Base-by-base conservation (phyloP, 2,888 invertebrate species). In the Caenorhabditis panamensis region DNA sequence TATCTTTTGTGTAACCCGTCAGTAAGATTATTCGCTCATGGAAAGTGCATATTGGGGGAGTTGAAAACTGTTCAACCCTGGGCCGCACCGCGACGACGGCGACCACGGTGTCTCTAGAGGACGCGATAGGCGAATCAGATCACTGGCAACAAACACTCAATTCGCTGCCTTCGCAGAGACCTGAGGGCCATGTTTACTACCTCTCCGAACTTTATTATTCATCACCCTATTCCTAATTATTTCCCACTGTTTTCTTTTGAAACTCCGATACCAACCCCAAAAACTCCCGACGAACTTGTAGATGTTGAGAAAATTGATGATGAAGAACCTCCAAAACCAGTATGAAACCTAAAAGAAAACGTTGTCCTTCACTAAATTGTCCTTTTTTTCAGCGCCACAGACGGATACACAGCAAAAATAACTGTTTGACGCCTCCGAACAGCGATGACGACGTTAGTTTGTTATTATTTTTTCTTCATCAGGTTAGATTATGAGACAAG, bases 401-500 rank as follows among this genome's bases (percentile, higher is more conserved):
- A 53, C 61, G 73, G 59, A 68, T 64, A 59, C 62, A 62, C 68
- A 69, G 66, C 61, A 76, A 77, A 59, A 58, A 72, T 47, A 77
- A 77, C 64, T 76, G 76, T 51, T 37, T 77, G 63, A 81, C 66
- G 47, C 76, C 76, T 9, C 81, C 81, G 28, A 77, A 71, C 62
- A 81, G 76, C 64, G 81, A 81, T 75, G 81, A 81, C 62, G 81
- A 81, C 61, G 81, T 81, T 61, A 76, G 81, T 81, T 71, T 66
- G 53, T 69, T 76, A 62, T 62, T 76, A 62, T 68, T 56, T 68
- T 76, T 75, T 51, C 36, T 67, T 31, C 61, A 67, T 54, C 75
- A 75, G 75, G 75, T 75, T 75, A 75, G 67, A 63, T n/a, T 41
- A 63, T 72, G 54, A 64, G 37, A 51, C 28, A 28, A 64, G 49